Evolutionary conservation across 1,140 invertebrate genomes (phyloP), one percentile per base, ranked within the genome.

Genomic region (Drosophila ficusphila): DNA sequence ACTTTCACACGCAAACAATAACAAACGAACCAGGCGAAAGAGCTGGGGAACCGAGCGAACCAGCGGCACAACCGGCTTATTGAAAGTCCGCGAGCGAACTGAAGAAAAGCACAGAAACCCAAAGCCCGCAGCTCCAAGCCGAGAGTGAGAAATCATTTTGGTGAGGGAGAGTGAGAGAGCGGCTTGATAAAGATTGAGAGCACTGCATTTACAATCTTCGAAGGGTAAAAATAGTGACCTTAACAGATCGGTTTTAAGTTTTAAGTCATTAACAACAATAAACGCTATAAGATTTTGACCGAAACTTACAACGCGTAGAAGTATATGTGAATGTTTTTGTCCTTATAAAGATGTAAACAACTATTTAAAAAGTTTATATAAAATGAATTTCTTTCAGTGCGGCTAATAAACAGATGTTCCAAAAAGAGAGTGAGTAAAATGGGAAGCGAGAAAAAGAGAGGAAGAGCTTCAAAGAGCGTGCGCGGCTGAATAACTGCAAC

Each of bases 1-100:
- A 88, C 81, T 86, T 86, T 86, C 81, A 74, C 81, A 70, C 65
- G 58, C 38, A 86, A 85, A 85, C 72, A 86, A 88, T 79, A 86
- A 85, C 76, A 85, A 81, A 81, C 56, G 27, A 44, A 21, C 14
- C 14, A 31, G 25, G 31, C 44, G 38, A 23, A 27, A 14, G 21
- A 27, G 31, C 3, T 23, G 6, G 2, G 14, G 34, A 36, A 41
- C 46, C 51, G 25, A 41, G 0, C 48, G 48, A 18, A 23, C 18
- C 18, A 25, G 8, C 44, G 29, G 42, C 46, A 79, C 72, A 49
- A 82, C 82, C 82, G 82, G 82, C 83, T 82, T 89, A 68, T 62
- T 60, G 60, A 58, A 48, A 62, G 65, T 71, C 77, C 54, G 44
- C 74, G 76, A 82, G 70, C 75, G 44, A 65, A 88, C 71, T 86